Percentiles rank a stretch among this genome's conserved stretches.
Conservation (phyloP, 2,113 vertebrate species). For the Galeopterus variegatus region DNA sequence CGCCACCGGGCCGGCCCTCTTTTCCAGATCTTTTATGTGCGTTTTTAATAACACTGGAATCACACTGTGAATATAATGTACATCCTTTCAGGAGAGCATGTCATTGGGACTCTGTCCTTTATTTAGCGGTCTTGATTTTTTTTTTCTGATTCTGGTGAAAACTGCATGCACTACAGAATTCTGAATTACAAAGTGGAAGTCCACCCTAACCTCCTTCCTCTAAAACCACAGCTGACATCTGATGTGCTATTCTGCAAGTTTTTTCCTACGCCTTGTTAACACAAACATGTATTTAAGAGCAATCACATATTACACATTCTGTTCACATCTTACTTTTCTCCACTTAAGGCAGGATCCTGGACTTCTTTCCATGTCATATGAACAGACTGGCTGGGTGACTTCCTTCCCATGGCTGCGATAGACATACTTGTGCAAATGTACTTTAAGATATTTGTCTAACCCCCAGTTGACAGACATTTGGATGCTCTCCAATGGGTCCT, state of each 20-base stretch:
- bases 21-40: not conserved
- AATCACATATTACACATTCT: accelerated
- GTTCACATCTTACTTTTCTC: not conserved
- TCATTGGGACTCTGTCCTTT: not conserved
- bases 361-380: not conserved
- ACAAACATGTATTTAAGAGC: not conserved
- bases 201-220: not conserved
- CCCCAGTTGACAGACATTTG: not conserved
- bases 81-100: not conserved
- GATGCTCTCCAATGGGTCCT: not conserved
- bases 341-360: not conserved
- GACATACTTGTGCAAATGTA: not conserved
- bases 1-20: no score
- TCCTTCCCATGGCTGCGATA: not conserved
- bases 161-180: not conserved
- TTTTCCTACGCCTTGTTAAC: not conserved
- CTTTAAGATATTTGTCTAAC: not conserved
- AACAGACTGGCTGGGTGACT: not conserved
- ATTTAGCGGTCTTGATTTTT: not conserved
- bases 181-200: not conserved
- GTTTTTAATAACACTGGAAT: not conserved
- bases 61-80: not conserved
- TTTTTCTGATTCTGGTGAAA: not conserved
- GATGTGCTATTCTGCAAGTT: not conserved
- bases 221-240: not conserved